Evolutionary conservation across 2,888 invertebrate genomes (phyloP), one percentile per base, ranked within the genome.

Genomic region (Brenthis hecate): DNA sequence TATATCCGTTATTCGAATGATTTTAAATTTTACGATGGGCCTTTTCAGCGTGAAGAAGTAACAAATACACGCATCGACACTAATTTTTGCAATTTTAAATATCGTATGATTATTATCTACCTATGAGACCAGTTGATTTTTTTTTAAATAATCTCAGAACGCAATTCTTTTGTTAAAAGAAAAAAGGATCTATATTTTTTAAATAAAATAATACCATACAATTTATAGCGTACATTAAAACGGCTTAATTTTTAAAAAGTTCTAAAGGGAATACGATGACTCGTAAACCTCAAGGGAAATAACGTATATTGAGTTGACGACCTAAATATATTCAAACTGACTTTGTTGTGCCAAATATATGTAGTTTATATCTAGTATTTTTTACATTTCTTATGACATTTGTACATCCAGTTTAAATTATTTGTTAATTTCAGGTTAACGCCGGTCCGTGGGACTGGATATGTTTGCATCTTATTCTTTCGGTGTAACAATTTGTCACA

Each of bases 251-350:
- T 66, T 14, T 50, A 56, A 56, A 66, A 61, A 55, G 14, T 61
- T 28, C 58, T 58, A 36, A 55, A 66, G 66, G 55, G 54, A 56
- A 61, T 50, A 56, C 32, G 50, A 55, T 55, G 50, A 55, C 60
- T 53, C 55, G 65, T 62, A 67, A 62, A 62, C 6, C 67, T 62
- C 62, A 56, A 28, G 56, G 62, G 67, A 67, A 67, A 67, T 62
- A 66, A 68, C 64, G 79, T 76, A 81, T 85, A 87, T 83, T 79
- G 81, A 77, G 76, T 81, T 81, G 80, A 80, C 77, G 84, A 80
- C 80, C 80, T 81, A 75, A 82, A 83, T 83, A 83, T 81, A 79
- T 60, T 50, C 19, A 60, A 50, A 84, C 81, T 78, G 76, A 80
- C 62, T 66, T 75, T 57, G 65, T 78, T 77, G 77, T 80, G 78